A percentile compares a stretch with the other conserved stretches of the same genome.
These are phyloP conservation scores for Dryadula phaetusa DNA, from an alignment of 2,888 invertebrate species.

Conservation along the genomic window DNA sequence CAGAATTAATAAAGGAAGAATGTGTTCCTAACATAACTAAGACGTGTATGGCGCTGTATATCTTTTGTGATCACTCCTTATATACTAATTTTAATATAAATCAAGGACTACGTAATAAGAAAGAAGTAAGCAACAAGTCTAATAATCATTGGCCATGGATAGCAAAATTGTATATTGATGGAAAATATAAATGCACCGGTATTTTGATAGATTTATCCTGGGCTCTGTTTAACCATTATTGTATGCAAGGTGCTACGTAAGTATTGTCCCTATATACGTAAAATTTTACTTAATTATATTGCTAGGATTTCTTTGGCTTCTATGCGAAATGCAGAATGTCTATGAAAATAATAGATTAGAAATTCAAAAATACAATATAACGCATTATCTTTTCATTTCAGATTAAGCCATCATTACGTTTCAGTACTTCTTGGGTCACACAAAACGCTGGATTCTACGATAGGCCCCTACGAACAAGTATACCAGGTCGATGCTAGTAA, in stretches of 20 bases:
- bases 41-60: constrained; percentile 82
- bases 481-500: constrained; percentile 85
- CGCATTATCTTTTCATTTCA: constrained; percentile 62
- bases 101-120: constrained; percentile 55
- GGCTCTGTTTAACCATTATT: constrained; percentile 85
- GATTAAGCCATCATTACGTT: constrained; percentile 83
- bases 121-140: constrained; percentile 50
- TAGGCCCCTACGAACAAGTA: constrained; percentile 89
- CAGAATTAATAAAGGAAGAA: constrained; percentile 70
- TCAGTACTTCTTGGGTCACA: constrained; percentile 88
- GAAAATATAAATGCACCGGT: constrained; percentile 88
- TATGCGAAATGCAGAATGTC: too few relatives aligned
- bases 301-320: too few relatives aligned
- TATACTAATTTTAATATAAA: constrained; percentile 64
- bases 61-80: constrained; percentile 79
- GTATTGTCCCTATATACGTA: constrained; percentile 45
- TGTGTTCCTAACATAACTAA: constrained; percentile 76
- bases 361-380: too few relatives aligned
- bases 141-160: constrained; percentile 88
- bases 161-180: constrained; percentile 89
- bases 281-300: background rate
- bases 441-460: constrained; percentile 81
- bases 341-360: too few relatives aligned
- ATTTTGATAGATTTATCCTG: constrained; percentile 87
- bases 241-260: constrained; percentile 74